Evolutionary conservation across 2,113 vertebrate species (phyloP).

Genomic region (Isichthys henryi): DNA sequence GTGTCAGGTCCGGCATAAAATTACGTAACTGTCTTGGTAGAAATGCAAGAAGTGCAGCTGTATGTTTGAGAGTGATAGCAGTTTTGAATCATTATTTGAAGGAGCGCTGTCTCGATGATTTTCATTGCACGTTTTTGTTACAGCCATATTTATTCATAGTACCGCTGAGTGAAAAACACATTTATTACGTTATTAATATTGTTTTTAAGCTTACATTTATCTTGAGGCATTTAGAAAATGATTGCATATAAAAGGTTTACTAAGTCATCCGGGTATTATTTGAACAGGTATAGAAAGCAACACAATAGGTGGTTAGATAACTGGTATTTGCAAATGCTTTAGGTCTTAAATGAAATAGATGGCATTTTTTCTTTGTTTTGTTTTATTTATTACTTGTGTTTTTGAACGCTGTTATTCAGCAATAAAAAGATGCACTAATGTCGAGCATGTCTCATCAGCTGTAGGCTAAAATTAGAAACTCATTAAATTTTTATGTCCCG

Average conservation of each 20-base stretch:
- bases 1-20: not conserved
- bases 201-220: not conserved
- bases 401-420: not conserved
- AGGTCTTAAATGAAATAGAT: not conserved
- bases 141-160: not conserved
- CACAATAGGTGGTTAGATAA: not conserved
- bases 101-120: not conserved
- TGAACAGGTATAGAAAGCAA: not conserved
- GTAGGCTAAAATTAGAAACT: conserved; percentile 63
- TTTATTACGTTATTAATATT: not conserved
- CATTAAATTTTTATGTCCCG: conserved; percentile 65
- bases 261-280: not conserved
- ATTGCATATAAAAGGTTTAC: not conserved
- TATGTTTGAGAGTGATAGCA: not conserved
- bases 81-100: not conserved
- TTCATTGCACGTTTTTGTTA: not conserved
- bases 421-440: conserved; percentile 47
- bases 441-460: conserved; percentile 57
- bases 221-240: not conserved
- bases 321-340: not conserved
- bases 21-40: not conserved
- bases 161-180: not conserved
- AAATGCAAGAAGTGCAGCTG: not conserved
- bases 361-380: not conserved
- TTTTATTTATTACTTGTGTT: not conserved